A percentile compares a stretch with the other conserved stretches of the same genome.
These are phyloP conservation scores for Yponomeuta cagnagella DNA, from an alignment of 2,888 invertebrate species.

Conservation along the genomic window DNA sequence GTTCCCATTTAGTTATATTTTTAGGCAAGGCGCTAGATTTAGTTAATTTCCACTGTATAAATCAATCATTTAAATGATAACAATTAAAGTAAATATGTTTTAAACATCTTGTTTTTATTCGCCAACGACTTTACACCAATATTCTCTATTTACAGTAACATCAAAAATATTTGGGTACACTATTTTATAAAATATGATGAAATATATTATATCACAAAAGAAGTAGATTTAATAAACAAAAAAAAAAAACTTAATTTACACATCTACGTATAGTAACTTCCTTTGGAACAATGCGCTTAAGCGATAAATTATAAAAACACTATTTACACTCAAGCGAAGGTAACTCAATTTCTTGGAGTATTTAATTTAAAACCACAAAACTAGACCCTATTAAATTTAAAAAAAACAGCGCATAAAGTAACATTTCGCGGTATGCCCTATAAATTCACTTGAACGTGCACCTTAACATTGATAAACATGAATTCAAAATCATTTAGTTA, in stretches of 20 bases:
- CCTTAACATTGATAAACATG: too few species aligned
- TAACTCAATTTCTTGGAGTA: neutral
- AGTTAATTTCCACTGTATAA: too few species aligned
- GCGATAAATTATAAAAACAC: neutral
- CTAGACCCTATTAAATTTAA: neutral
- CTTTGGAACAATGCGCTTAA: slow-evolving; percentile 6
- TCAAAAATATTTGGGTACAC: slow-evolving; percentile 19
- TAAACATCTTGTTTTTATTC: slow-evolving; percentile 31
- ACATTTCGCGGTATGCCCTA: too few species aligned
- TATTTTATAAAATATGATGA: slow-evolving; percentile 4
- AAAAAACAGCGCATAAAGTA: too few species aligned
- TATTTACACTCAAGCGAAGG: neutral
- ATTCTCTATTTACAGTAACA: slow-evolving; percentile 29
- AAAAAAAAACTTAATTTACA: slow-evolving; percentile 1
- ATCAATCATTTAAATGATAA: neutral
- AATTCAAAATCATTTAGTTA: too few species aligned
- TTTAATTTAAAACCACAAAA: neutral
- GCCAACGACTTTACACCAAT: slow-evolving; percentile 60
- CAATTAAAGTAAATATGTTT: slow-evolving; percentile 50
- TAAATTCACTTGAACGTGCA: neutral
- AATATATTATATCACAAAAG: slow-evolving; percentile 15
- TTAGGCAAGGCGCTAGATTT: too few species aligned
- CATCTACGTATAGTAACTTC: slow-evolving; percentile 3
- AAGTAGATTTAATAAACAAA: slow-evolving; percentile 1
- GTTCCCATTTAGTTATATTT: too few species aligned